Conservation (phyloP, 1,140 invertebrate species). For the Zelostemma sp. region DNA sequence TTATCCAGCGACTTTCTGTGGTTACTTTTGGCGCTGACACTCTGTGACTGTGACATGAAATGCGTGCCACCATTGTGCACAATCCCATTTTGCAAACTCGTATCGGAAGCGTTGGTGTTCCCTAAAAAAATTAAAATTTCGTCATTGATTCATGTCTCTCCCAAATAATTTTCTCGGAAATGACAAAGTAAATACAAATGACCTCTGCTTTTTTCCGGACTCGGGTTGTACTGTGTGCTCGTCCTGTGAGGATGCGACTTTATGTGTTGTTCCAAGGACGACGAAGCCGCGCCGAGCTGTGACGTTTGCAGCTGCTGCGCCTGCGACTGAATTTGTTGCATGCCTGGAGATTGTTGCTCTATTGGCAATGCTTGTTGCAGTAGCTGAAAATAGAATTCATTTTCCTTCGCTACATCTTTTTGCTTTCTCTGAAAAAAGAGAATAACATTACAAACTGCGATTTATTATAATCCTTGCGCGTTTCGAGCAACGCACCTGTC, state of each 20-base stretch:
- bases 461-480: too few relatives aligned
- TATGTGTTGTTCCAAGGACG: conserved; percentile 60
- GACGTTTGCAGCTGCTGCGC: conserved; percentile 57
- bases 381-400: conserved; percentile 95
- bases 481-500: conserved; percentile 72
- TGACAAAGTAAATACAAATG: too few relatives aligned
- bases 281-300: conserved; percentile 51
- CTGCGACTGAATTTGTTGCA: conserved; percentile 66
- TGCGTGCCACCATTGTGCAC: conserved; percentile 59
- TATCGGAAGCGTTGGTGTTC: conserved; percentile 55
- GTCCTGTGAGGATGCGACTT: conserved; percentile 68
- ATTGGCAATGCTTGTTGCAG: conserved; percentile 90
- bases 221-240: conserved; percentile 66
- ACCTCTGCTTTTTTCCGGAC: conserved; percentile 73
- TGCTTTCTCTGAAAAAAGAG: conserved; percentile 81
- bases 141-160: too few relatives aligned
- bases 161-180: not conserved
- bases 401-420: conserved; percentile 93
- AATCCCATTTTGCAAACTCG: conserved; percentile 67
- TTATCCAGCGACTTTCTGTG: conserved; percentile 72
- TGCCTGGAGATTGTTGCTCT: conserved; percentile 75
- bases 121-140: too few relatives aligned
- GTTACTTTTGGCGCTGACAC: conserved; percentile 66
- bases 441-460: not conserved
- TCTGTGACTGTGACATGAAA: conserved; percentile 59